A percentile compares a stretch with the other conserved stretches of the same genome.
These are phyloP conservation scores for Psephotus haematonotus DNA, from an alignment of 2,113 vertebrate species.

Conservation along the genomic window DNA sequence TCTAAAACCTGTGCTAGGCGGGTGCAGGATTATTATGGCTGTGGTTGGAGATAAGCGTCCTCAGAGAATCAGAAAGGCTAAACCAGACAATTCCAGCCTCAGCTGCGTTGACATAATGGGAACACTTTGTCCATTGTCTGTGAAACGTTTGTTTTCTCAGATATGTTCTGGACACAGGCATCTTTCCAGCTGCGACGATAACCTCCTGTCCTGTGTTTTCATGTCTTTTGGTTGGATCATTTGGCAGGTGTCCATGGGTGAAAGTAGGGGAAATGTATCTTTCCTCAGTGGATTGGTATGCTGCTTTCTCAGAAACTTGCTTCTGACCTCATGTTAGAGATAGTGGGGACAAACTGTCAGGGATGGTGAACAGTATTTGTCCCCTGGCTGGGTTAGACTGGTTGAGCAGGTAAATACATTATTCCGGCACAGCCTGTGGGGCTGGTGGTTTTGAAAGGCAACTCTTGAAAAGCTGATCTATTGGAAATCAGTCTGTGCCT, in stretches of 20 bases:
- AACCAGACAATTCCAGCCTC: neutral
- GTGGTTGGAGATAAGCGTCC: conserved; percentile 34
- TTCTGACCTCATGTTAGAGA: neutral
- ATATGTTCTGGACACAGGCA: conserved; percentile 4
- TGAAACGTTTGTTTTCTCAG: conserved; percentile 26
- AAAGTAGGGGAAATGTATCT: neutral
- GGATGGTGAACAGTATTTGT: neutral
- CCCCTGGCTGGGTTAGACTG: neutral
- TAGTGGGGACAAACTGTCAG: neutral
- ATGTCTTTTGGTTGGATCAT: neutral
- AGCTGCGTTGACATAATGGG: neutral
- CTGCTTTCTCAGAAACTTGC: neutral
- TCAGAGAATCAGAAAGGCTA: neutral
- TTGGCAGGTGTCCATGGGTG: neutral
- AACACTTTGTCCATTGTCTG: conserved; percentile 40
- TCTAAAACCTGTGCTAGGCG: neutral
- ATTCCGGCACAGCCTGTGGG: neutral
- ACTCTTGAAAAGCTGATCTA: neutral
- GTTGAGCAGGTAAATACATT: neutral
- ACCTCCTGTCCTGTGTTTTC: neutral
- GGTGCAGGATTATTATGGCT: conserved; percentile 5
- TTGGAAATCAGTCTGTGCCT: neutral
- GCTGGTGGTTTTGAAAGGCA: neutral
- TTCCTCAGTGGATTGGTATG: neutral
- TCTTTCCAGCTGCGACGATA: conserved; percentile 23